Conservation (phyloP, 2,888 invertebrate species). For the Lysandra coridon region DNA sequence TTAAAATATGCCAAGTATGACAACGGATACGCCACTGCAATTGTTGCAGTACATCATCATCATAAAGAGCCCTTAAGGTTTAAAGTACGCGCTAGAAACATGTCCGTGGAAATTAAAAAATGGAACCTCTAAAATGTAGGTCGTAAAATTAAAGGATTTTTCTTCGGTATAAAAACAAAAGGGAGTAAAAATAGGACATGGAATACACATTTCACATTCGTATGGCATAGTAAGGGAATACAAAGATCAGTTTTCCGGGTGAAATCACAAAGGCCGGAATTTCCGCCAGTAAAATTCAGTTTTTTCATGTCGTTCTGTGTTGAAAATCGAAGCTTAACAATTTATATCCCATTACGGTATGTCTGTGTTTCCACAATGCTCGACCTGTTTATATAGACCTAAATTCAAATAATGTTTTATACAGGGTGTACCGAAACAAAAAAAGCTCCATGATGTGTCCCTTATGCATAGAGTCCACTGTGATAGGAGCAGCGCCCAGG, state of each 20-base stretch:
- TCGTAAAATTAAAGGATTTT: not conserved
- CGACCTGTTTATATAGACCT: not conserved
- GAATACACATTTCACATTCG: not conserved
- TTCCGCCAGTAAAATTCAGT: not conserved
- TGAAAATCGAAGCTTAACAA: slow-evolving; percentile 2
- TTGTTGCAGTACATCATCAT: no score
- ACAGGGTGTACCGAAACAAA: no score
- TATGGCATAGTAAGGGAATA: not conserved
- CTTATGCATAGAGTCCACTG: no score
- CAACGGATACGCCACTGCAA: no score
- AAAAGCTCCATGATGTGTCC: no score
- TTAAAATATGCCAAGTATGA: no score
- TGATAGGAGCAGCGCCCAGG: no score
- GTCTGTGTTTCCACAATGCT: not conserved
- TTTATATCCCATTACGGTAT: not conserved
- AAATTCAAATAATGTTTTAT: not conserved
- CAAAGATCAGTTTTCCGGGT: slow-evolving; percentile 6
- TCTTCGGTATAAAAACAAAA: not conserved
- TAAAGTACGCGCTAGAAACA: no score
- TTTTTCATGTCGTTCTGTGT: not conserved
- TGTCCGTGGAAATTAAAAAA: no score
- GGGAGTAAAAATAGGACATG: not conserved
- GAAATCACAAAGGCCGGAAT: slow-evolving; percentile 9
- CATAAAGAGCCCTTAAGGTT: no score
- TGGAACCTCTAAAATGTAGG: not conserved